Evolutionary conservation across 2,888 invertebrate genomes (phyloP).

Genomic region (Tyria jacobaeae): DNA sequence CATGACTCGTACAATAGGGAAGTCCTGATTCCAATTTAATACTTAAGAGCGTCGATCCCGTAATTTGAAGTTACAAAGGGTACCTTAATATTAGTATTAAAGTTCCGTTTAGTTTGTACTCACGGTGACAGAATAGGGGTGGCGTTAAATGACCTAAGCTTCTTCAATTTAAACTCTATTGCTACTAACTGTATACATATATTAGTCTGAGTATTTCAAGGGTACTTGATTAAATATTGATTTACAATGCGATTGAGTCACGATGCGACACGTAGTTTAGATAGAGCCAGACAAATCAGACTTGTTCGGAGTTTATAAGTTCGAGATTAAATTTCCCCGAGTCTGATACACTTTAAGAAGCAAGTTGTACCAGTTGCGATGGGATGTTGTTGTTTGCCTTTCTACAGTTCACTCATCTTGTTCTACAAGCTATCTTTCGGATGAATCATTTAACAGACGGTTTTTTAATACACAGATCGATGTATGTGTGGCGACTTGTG

Average conservation of each 20-base stretch:
- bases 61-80: constrained; percentile 16
- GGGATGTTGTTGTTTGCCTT: not conserved
- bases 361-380: not conserved
- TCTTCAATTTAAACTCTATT: not conserved
- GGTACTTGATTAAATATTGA: constrained; percentile 4
- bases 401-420: constrained; percentile 4
- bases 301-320: constrained; percentile 1
- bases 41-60: constrained; percentile 9
- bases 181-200: not conserved
- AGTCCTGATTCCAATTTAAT: constrained; percentile 34
- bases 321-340: not conserved
- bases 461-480: not conserved
- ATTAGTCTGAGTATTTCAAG: constrained; percentile 7
- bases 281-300: constrained; percentile 10
- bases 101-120: constrained; percentile 21
- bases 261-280: not conserved
- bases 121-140: constrained; percentile 4
- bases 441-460: not conserved
- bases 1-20: constrained; percentile 41
- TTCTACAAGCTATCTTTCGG: not conserved
- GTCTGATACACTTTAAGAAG: not conserved
- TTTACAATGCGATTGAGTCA: not conserved
- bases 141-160: constrained; percentile 13
- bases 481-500: too few species aligned
- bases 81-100: constrained; percentile 5